A percentile compares a stretch with the other conserved stretches of the same genome.
phyloP scores from a whole-genome alignment of 2,113 vertebrate species.

The Serilophus lunatus region DNA sequence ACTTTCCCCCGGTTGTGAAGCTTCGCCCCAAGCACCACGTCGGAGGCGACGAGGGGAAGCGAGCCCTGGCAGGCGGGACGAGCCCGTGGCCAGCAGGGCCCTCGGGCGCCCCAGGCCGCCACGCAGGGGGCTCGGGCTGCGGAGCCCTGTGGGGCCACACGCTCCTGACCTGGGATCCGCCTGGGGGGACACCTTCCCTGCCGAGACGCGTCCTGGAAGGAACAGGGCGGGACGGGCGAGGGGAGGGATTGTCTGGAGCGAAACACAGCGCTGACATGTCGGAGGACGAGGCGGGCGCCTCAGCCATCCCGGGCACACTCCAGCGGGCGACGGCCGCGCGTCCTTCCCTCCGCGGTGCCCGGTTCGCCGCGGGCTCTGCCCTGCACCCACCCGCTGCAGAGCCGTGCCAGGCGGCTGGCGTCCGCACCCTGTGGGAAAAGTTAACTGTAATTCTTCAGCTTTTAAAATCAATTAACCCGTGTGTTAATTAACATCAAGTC shows the following conservation, averaged over 20 bases:
- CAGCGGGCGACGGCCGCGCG: constrained; percentile 67
- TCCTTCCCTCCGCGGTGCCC: constrained; percentile 50
- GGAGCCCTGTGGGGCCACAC: neutral
- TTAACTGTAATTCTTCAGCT: constrained; percentile 88
- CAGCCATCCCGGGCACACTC: constrained; percentile 69
- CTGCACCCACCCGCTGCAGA: constrained; percentile 66
- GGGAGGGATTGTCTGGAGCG: constrained; percentile 65
- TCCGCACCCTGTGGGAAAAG: constrained; percentile 75
- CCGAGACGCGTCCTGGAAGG: neutral
- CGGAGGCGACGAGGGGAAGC: neutral
- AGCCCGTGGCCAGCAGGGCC: neutral
- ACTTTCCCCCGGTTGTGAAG: constrained; percentile 25
- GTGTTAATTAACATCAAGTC: constrained; percentile 98
- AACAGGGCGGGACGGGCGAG: neutral
- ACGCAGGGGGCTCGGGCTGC: neutral
- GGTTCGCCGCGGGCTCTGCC: constrained; percentile 64
- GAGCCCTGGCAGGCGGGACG: neutral
- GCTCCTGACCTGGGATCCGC: neutral
- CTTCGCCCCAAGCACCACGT: neutral
- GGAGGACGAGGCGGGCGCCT: constrained; percentile 62
- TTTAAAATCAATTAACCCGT: constrained; percentile 96
- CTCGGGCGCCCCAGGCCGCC: accelerated
- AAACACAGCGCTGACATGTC: constrained; percentile 60
- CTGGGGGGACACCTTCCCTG: neutral
- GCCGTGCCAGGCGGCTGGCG: constrained; percentile 76